Percentiles rank a stretch among this genome's conserved stretches.
These are phyloP conservation scores for Drosophila chauvacae DNA, from an alignment of 1,140 invertebrate species.

Conservation along the genomic window DNA sequence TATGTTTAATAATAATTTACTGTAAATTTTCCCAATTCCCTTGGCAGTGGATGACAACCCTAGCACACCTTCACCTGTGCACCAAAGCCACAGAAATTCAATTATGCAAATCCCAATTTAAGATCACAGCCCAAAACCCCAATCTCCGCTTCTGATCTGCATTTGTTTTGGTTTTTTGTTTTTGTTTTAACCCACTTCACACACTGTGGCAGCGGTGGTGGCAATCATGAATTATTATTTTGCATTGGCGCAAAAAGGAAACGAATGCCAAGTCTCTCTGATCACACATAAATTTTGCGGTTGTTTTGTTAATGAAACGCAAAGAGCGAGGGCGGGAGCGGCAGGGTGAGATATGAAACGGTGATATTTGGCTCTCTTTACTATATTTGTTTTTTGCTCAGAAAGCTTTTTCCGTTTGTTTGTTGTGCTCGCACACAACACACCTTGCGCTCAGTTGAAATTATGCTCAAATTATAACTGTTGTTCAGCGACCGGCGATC, in stretches of 20 bases:
- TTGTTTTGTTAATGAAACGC: conserved; percentile 80
- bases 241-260: conserved; percentile 68
- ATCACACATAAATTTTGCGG: conserved; percentile 77
- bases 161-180: conserved; percentile 59
- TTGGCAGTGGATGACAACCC: conserved; percentile 31
- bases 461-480: conserved; percentile 78
- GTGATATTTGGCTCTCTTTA: conserved; percentile 40
- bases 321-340: conserved; percentile 14
- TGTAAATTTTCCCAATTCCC: not conserved
- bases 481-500: conserved; percentile 71
- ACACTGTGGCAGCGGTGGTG: conserved; percentile 44
- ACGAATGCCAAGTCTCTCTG: conserved; percentile 62
- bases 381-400: conserved; percentile 29
- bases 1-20: not conserved
- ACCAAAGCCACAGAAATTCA: conserved; percentile 40
- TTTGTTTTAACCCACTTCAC: conserved; percentile 73
- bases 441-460: conserved; percentile 53
- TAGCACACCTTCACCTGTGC: conserved; percentile 64
- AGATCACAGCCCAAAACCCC: conserved; percentile 53
- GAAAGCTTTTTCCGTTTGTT: conserved; percentile 52
- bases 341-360: conserved; percentile 1
- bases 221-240: conserved; percentile 62
- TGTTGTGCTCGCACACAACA: conserved; percentile 20
- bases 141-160: conserved; percentile 63
- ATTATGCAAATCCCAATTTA: conserved; percentile 77